A percentile compares a stretch with the other conserved stretches of the same genome.
These are phyloP conservation scores for Dasypogon diadema DNA, from an alignment of 2,888 invertebrate genomes.

Conservation along the genomic window DNA sequence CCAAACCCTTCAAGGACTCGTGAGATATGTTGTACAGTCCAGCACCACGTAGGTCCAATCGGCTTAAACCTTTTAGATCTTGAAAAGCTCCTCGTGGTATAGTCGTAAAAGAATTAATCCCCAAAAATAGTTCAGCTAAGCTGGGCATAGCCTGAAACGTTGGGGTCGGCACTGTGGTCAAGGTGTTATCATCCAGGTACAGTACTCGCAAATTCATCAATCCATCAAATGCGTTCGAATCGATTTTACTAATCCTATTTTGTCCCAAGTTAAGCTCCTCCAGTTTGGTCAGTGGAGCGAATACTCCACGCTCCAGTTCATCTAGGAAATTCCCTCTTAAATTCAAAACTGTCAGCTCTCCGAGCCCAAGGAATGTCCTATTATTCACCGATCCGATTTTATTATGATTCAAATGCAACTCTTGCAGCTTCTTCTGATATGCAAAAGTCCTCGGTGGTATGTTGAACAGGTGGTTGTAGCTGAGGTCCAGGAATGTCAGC, in stretches of 20 bases:
- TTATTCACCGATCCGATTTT: conserved; percentile 85
- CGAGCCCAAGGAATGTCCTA: conserved; percentile 82
- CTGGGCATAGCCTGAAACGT: conserved; percentile 80
- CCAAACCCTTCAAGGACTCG: conserved; percentile 81
- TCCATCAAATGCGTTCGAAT: conserved; percentile 82
- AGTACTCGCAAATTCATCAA: conserved; percentile 81
- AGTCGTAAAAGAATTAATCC: conserved; percentile 83
- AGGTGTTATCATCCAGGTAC: conserved; percentile 86
- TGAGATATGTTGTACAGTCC: conserved; percentile 83
- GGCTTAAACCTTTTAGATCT: conserved; percentile 79
- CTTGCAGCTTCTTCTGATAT: conserved; percentile 84
- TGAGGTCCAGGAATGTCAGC: conserved; percentile 86
- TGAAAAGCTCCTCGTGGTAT: conserved; percentile 84
- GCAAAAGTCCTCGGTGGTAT: conserved; percentile 84
- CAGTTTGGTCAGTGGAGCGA: conserved; percentile 79
- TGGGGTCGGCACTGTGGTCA: conserved; percentile 81
- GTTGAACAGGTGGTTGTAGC: conserved; percentile 85
- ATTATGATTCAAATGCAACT: conserved; percentile 86
- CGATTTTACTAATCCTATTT: conserved; percentile 85
- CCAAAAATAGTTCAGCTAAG: conserved; percentile 86
- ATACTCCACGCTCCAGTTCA: conserved; percentile 80
- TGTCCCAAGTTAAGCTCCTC: conserved; percentile 89
- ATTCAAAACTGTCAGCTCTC: conserved; percentile 83
- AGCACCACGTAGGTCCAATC: conserved; percentile 84
- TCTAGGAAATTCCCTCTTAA: conserved; percentile 85